Evolutionary conservation across 1,140 invertebrate species (phyloP), one percentile per base, ranked within the genome.

Genomic region (Drosophila funebris): DNA sequence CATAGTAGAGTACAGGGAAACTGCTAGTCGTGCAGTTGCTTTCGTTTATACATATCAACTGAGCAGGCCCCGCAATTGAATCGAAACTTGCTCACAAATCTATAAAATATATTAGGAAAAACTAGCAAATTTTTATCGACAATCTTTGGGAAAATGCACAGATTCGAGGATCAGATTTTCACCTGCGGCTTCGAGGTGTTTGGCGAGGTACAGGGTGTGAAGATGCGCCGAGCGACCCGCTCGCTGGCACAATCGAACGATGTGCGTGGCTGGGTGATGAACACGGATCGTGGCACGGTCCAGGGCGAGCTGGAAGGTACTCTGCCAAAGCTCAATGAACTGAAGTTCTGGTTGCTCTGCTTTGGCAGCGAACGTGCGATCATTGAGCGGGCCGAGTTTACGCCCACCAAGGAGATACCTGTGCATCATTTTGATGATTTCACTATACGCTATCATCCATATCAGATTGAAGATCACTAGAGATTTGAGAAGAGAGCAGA

Each of bases 211-310:
- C 94, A 94, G 88, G 93, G 93, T 29, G 94, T 94, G 2, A 93
- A 82, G 53, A 92, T 94, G 68, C 91, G 94, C 13, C 93, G 95
- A 91, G 92, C 94, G 70, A 95, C 95, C 0, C 92, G 94, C 69
- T 92, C 91, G 31, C 93, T 93, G 83, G 95, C 94, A 4, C 90
- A 89, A 1, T 87, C 93, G 39, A 90, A 94, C 0, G 92, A 93
- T 3, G 78, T 96, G 1, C 93, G 93, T 71, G 95, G 95, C 44
- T 96, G 94, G 94, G 94, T 94, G 50, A 94, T 93, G 93, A 96
- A 96, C 78, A 95, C 95, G 3, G 77, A 92, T 4, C 78, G 92
- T 64, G 93, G 93, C 0, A 95, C 95, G 6, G 95, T 96, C 0
- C 82, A 93, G 37, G 95, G 95, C 2, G 91, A 93, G 61, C 70